Conservation (phyloP, 2,888 invertebrate species). For the Selenia dentaria region DNA sequence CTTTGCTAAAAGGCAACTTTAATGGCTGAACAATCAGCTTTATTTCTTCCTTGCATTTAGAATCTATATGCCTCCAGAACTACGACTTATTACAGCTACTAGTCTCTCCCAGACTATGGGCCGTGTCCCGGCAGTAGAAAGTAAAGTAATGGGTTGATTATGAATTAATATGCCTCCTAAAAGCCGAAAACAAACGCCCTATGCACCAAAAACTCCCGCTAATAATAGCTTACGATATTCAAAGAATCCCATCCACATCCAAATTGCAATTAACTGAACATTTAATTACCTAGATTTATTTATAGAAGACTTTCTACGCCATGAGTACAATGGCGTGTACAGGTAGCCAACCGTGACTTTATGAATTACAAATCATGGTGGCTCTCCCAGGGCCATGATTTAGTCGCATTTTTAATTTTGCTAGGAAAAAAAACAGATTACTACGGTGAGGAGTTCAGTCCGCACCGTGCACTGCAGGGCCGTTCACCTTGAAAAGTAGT, state of each 20-base stretch:
- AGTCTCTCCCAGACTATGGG: too few relatives aligned
- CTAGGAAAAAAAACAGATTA: constrained; percentile 49
- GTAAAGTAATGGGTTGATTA: too few relatives aligned
- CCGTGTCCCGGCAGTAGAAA: too few relatives aligned
- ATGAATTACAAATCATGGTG: constrained; percentile 57
- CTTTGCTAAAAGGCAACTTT: too few relatives aligned
- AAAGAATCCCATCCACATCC: constrained; percentile 19
- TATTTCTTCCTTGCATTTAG: too few relatives aligned
- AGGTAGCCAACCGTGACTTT: constrained; percentile 50
- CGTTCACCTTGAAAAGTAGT: constrained; percentile 47
- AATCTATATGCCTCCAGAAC: too few relatives aligned
- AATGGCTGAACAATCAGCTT: too few relatives aligned
- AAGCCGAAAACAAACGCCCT: constrained; percentile 20
- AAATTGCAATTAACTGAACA: constrained; percentile 36
- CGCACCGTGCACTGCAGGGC: constrained; percentile 31
- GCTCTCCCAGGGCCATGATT: constrained; percentile 46
- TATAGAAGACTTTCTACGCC: constrained; percentile 39
- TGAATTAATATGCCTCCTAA: neutral
- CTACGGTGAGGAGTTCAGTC: constrained; percentile 20
- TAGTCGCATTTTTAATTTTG: constrained; percentile 50
- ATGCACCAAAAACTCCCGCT: constrained; percentile 7
- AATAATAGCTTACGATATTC: constrained; percentile 11
- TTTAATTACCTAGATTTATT: constrained; percentile 37
- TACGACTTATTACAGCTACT: too few relatives aligned
- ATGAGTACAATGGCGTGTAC: constrained; percentile 37